phyloP scores from a whole-genome alignment of 2,888 invertebrate genomes.

The Pristionchus exspectatus region DNA sequence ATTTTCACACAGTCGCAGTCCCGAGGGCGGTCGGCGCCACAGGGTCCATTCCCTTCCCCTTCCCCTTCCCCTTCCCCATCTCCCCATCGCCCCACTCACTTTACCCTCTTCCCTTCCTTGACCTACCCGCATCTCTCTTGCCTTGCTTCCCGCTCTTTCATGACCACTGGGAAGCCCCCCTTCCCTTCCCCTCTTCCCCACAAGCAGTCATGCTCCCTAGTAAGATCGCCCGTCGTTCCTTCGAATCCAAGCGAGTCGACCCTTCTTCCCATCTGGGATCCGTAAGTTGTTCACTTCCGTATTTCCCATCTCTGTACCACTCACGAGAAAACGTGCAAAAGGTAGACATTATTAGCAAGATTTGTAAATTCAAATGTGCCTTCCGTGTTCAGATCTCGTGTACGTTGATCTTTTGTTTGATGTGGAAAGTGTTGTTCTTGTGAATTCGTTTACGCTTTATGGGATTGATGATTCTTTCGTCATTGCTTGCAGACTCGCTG shows the following conservation, averaged over 20 bases:
- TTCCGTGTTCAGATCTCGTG: background rate
- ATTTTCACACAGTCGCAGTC: background rate
- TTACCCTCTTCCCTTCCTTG: background rate
- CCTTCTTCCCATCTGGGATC: background rate
- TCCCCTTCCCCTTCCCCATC: background rate
- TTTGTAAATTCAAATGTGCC: too few relatives aligned
- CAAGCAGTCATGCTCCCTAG: background rate
- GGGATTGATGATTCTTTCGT: background rate
- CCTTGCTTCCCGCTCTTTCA: background rate
- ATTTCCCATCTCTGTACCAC: background rate
- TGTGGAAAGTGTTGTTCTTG: background rate
- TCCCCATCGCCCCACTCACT: background rate
- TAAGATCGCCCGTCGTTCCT: background rate
- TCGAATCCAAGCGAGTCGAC: background rate
- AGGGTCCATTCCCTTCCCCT: background rate
- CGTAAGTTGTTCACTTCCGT: background rate
- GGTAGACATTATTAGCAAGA: background rate
- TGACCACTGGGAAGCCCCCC: background rate
- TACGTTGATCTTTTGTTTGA: background rate
- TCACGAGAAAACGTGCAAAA: background rate
- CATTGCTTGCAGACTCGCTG: background rate
- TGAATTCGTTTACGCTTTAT: background rate
- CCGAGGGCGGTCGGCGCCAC: background rate
- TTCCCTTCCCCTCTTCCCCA: background rate
- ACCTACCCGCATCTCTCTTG: slow-evolving; percentile 2